A percentile compares a stretch with the other conserved stretches of the same genome.
Evolutionary conservation across 2,113 vertebrate species (phyloP).

Genomic region (Xiphophorus couchianus): DNA sequence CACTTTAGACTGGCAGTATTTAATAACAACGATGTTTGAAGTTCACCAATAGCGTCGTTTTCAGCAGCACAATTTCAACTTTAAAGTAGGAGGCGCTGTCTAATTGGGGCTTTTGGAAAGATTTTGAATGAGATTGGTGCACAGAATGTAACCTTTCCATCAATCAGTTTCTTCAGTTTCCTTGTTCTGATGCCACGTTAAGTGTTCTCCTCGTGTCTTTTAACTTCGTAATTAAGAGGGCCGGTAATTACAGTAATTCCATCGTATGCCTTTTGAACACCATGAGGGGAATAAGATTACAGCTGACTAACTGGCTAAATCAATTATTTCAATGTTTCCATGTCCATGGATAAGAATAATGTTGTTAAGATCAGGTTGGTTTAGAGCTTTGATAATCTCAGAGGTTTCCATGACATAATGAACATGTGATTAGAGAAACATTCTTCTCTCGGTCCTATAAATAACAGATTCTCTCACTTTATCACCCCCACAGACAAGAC

Average conservation of each 20-base stretch:
- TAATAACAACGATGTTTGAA: background rate
- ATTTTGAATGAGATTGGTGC: background rate
- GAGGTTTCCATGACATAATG: background rate
- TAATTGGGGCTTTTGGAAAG: background rate
- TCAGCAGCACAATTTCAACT: background rate
- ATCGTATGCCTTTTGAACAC: background rate
- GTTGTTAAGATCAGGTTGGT: background rate
- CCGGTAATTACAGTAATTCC: background rate
- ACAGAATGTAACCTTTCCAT: background rate
- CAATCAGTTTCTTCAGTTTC: background rate
- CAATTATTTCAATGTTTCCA: background rate
- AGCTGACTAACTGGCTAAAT: background rate
- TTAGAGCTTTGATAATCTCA: background rate
- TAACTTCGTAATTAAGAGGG: background rate
- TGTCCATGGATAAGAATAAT: background rate
- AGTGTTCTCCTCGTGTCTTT: background rate
- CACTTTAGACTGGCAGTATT: background rate
- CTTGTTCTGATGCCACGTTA: background rate
- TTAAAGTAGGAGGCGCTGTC: background rate
- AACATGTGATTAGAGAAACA: background rate
- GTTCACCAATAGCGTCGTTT: background rate
- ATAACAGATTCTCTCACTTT: slow-evolving; percentile 12
- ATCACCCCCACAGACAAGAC: background rate
- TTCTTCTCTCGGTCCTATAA: background rate
- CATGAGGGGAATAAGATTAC: too few relatives aligned